These are phyloP conservation scores for Mesocentrotus franciscanus DNA, from an alignment of 53 echinoderm and acorn worm species.

Conservation along the genomic window DNA sequence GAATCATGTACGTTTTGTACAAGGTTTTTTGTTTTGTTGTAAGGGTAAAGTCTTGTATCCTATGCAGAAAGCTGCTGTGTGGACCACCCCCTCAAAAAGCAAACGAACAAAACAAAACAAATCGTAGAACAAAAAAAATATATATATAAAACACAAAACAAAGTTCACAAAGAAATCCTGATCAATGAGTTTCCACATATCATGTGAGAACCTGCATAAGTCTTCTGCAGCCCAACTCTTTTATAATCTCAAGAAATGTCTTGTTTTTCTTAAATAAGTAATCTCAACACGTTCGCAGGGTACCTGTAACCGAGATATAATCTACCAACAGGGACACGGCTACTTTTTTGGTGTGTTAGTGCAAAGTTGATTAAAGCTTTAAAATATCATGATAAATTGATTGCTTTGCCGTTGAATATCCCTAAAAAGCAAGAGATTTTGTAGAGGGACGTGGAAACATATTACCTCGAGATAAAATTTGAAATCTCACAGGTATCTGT, in stretches of 20 bases:
- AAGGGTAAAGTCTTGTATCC: not conserved
- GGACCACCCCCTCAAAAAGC: too few species aligned
- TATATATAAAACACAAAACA: not conserved
- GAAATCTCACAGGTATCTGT: not conserved
- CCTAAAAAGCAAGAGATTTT: not conserved
- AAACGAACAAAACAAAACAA: too few species aligned
- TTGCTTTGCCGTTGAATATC: not conserved
- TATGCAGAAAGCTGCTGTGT: not conserved
- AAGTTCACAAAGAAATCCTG: not conserved
- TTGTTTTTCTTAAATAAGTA: too few species aligned
- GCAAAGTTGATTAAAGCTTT: not conserved
- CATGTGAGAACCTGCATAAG: not conserved
- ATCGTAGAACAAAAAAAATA: not conserved
- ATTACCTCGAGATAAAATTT: not conserved
- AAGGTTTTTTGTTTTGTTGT: not conserved
- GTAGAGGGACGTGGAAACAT: not conserved
- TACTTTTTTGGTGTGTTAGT: too few species aligned
- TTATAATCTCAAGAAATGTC: not conserved
- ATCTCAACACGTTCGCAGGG: too few species aligned
- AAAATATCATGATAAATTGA: not conserved
- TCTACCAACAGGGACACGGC: not conserved
- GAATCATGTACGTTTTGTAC: not conserved
- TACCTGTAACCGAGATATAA: too few species aligned
- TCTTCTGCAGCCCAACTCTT: not conserved
- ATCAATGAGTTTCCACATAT: not conserved